Conservation (phyloP, 2,888 invertebrate genomes). For the Hymenopus coronatus region DNA sequence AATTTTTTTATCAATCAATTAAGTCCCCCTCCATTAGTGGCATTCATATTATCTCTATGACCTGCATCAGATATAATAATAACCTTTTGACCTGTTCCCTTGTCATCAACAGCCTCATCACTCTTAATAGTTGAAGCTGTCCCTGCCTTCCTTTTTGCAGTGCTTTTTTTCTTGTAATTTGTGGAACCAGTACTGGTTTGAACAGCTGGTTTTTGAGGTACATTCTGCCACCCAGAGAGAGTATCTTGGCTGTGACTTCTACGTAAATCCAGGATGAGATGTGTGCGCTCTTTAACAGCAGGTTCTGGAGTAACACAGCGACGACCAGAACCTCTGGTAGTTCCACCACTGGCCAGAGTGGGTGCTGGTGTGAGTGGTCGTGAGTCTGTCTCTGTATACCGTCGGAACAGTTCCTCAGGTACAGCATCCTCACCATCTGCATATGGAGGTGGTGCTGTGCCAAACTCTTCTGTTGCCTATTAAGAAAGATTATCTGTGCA, state of each 20-base stretch:
- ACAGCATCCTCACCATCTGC: slow-evolving; percentile 60
- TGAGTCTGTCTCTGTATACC: slow-evolving; percentile 82
- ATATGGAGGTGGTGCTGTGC: slow-evolving; percentile 43
- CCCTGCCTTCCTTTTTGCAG: background rate
- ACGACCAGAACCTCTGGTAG: slow-evolving; percentile 35
- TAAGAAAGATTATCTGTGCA: background rate
- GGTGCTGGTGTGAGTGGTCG: slow-evolving; percentile 78
- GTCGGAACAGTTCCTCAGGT: slow-evolving; percentile 71
- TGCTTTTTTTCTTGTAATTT: background rate
- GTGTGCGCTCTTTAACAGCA: slow-evolving; percentile 56
- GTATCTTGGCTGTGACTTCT: slow-evolving; percentile 65
- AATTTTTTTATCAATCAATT: no score
- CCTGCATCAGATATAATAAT: no score
- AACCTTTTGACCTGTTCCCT: slow-evolving; percentile 5
- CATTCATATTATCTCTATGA: no score
- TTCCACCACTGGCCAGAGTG: slow-evolving; percentile 61
- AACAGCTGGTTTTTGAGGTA: background rate
- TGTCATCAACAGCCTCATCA: background rate
- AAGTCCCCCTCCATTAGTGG: no score
- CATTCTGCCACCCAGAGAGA: slow-evolving; percentile 44
- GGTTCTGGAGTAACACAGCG: slow-evolving; percentile 72
- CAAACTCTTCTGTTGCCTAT: background rate
- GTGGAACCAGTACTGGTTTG: background rate
- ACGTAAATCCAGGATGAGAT: slow-evolving; percentile 70
- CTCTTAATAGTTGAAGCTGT: background rate